These are phyloP conservation scores for Drosophila paulistorum DNA, from an alignment of 1,140 invertebrate genomes.

Conservation along the genomic window DNA sequence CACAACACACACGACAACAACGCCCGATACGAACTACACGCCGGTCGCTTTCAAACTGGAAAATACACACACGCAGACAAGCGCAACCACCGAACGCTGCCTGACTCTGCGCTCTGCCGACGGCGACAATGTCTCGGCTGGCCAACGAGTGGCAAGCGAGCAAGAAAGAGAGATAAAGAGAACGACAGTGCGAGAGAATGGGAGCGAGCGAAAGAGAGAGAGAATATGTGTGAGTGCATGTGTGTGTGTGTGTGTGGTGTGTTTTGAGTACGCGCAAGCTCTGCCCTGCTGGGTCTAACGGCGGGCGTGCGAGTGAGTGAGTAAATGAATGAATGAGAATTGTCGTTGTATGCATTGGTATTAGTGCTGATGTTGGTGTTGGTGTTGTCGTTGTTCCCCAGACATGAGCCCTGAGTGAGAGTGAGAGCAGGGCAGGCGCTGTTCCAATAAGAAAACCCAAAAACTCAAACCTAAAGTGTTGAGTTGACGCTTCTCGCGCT, in stretches of 20 bases:
- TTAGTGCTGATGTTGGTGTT: slow-evolving; percentile 43
- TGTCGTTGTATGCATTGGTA: slow-evolving; percentile 13
- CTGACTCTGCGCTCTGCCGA: slow-evolving; percentile 20
- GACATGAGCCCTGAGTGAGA: slow-evolving; percentile 13
- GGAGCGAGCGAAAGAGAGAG: slow-evolving; percentile 10
- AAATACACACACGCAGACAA: too few species aligned
- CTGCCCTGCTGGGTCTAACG: background rate
- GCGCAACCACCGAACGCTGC: slow-evolving; percentile 62
- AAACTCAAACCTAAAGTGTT: slow-evolving; percentile 69
- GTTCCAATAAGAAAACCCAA: slow-evolving; percentile 76
- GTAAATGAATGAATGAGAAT: slow-evolving; percentile 37
- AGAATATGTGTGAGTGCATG: background rate
- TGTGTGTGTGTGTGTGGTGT: background rate
- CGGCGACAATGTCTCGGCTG: slow-evolving; percentile 31
- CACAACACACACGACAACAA: slow-evolving; percentile 39
- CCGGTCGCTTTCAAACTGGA: slow-evolving; percentile 82
- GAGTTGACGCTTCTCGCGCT: slow-evolving; percentile 62
- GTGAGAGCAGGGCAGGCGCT: slow-evolving; percentile 4
- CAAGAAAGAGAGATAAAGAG: slow-evolving; percentile 52
- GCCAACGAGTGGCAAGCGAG: slow-evolving; percentile 24
- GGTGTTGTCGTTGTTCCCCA: slow-evolving; percentile 34
- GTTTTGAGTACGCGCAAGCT: slow-evolving; percentile 15
- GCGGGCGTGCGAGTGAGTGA: slow-evolving; percentile 42
- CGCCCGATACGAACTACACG: slow-evolving; percentile 80
- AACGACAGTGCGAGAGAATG: slow-evolving; percentile 24